phyloP scores from a whole-genome alignment of 2,797 vertebrate species.

The Schizothorax lantsangensis region DNA sequence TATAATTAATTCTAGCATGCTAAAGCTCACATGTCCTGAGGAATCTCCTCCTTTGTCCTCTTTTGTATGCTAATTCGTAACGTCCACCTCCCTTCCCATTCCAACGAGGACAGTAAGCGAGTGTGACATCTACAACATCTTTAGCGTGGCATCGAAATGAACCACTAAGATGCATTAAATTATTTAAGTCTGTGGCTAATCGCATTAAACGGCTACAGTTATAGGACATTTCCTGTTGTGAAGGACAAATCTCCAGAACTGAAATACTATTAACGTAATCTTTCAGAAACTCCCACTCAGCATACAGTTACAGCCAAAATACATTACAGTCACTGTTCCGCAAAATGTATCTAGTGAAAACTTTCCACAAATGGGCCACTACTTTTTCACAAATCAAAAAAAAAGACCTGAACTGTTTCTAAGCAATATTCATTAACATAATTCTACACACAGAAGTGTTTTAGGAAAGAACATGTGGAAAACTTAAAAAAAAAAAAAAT shows the following conservation, averaged over 20 bases:
- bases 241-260: slow-evolving; percentile 68
- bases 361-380: neutral
- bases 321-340: neutral
- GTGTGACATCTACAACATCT: slow-evolving; percentile 68
- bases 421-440: neutral
- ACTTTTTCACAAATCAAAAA: neutral
- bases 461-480: too few relatives aligned
- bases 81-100: slow-evolving; percentile 68
- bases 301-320: neutral
- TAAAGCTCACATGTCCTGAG: slow-evolving; percentile 74
- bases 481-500: too few relatives aligned
- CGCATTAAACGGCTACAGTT: slow-evolving; percentile 71
- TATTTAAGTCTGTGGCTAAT: slow-evolving; percentile 79
- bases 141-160: slow-evolving; percentile 70
- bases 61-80: slow-evolving; percentile 75
- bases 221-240: slow-evolving; percentile 66
- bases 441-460: neutral
- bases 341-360: neutral
- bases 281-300: slow-evolving; percentile 12
- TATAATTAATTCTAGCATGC: slow-evolving; percentile 79
- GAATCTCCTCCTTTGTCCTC: slow-evolving; percentile 75
- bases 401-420: neutral
- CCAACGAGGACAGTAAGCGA: slow-evolving; percentile 70
- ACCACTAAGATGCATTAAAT: slow-evolving; percentile 73
- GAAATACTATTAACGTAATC: slow-evolving; percentile 42